Evolutionary conservation across 2,888 invertebrate genomes (phyloP).

Genomic region (Cactoblastis cactorum): DNA sequence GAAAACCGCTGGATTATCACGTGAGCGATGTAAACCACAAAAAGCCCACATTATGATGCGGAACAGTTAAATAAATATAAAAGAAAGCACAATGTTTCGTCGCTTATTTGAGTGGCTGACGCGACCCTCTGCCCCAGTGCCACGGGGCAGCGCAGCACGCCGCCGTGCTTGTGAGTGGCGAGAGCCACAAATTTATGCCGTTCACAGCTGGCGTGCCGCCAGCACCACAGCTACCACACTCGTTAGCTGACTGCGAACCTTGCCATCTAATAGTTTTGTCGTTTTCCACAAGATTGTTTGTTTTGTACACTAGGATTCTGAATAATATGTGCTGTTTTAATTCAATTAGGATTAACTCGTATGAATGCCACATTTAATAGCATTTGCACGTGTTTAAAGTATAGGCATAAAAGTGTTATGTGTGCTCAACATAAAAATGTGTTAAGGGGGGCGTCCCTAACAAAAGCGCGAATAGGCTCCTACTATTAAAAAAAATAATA

Average conservation of each 20-base stretch:
- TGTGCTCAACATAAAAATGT: too few species aligned
- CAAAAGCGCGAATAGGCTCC: too few species aligned
- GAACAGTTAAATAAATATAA: background rate
- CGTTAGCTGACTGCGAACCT: slow-evolving; percentile 54
- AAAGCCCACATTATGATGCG: too few species aligned
- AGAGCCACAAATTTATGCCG: slow-evolving; percentile 53
- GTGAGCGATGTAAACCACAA: too few species aligned
- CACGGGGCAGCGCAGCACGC: background rate
- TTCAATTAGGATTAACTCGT: background rate
- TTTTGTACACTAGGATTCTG: slow-evolving; percentile 25
- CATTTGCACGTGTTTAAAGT: too few species aligned
- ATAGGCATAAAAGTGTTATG: too few species aligned
- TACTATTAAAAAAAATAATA: too few species aligned
- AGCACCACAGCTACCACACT: slow-evolving; percentile 50
- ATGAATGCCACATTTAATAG: background rate
- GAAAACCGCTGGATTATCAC: too few species aligned
- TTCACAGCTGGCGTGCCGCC: slow-evolving; percentile 51
- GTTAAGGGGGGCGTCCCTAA: too few species aligned
- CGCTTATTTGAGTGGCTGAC: background rate
- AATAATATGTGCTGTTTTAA: slow-evolving; percentile 32
- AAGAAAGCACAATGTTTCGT: background rate
- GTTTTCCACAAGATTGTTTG: slow-evolving; percentile 51
- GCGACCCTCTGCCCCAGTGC: background rate
- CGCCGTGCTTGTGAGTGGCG: slow-evolving; percentile 21
- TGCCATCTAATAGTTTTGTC: slow-evolving; percentile 65